Evolutionary conservation across 2,797 vertebrate species (phyloP).

Genomic region (Siniperca scherzeri): DNA sequence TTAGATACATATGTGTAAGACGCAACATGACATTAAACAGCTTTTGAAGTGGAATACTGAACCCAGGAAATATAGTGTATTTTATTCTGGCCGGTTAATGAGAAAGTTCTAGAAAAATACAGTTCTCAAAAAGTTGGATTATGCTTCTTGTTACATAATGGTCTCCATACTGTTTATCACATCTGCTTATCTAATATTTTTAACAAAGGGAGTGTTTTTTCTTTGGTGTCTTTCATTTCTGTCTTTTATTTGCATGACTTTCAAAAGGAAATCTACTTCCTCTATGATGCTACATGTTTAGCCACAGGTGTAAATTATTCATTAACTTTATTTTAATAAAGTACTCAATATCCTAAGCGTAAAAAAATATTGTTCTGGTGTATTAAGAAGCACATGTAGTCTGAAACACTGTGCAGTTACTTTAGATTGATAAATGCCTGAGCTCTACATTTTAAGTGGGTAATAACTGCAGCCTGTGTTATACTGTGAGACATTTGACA

Average conservation of each 20-base stretch:
- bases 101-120: not conserved
- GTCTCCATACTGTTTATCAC: not conserved
- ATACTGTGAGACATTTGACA: slow-evolving; percentile 3
- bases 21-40: not conserved
- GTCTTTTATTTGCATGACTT: not conserved
- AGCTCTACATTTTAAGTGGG: slow-evolving; percentile 16
- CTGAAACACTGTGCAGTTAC: not conserved
- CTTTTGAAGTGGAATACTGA: not conserved
- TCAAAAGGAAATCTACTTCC: not conserved
- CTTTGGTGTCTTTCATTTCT: not conserved
- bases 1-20: not conserved
- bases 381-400: not conserved
- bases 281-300: too few relatives aligned
- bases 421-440: too few relatives aligned
- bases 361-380: too few relatives aligned
- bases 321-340: too few relatives aligned
- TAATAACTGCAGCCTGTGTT: not conserved
- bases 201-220: not conserved
- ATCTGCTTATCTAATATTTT: not conserved
- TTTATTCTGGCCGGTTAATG: not conserved
- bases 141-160: not conserved
- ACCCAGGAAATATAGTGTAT: not conserved
- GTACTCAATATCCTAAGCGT: too few relatives aligned
- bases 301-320: too few relatives aligned
- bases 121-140: not conserved